Percentiles rank a stretch among this genome's conserved stretches.
Evolutionary conservation across 2,797 vertebrate species (phyloP).

Genomic region (Discoglossus pictus): DNA sequence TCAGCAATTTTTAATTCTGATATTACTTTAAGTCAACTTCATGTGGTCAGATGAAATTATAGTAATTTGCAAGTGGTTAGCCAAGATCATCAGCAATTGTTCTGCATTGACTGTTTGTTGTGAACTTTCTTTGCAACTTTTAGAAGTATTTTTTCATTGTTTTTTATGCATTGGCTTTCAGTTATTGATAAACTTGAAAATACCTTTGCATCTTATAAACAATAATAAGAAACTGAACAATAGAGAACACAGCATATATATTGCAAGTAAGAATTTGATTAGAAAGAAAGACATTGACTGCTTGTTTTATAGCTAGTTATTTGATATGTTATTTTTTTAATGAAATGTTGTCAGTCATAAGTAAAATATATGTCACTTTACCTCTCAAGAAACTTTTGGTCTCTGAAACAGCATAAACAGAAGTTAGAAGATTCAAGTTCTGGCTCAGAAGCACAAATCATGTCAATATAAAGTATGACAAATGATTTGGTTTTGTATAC

Average conservation of each 20-base stretch:
- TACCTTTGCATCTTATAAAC: slow-evolving; percentile 37
- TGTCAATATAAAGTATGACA: background rate
- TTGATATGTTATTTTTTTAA: slow-evolving; percentile 47
- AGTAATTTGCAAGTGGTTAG: too few species aligned
- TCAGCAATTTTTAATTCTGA: too few species aligned
- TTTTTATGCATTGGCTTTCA: slow-evolving; percentile 16
- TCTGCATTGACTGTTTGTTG: slow-evolving; percentile 14
- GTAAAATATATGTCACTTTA: slow-evolving; percentile 45
- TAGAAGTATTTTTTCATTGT: slow-evolving; percentile 1
- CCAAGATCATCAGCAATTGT: too few species aligned
- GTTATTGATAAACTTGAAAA: slow-evolving; percentile 19
- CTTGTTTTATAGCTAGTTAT: slow-evolving; percentile 31
- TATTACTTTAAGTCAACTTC: too few species aligned
- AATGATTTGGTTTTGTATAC: too few species aligned
- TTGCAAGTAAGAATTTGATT: slow-evolving; percentile 41
- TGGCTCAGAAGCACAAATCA: background rate
- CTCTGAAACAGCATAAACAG: slow-evolving; percentile 21
- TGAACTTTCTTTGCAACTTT: slow-evolving; percentile 14
- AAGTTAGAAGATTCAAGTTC: slow-evolving; percentile 10
- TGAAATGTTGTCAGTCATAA: slow-evolving; percentile 46
- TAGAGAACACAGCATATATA: slow-evolving; percentile 28
- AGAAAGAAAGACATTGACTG: slow-evolving; percentile 47
- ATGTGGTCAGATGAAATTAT: too few species aligned
- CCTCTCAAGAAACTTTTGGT: slow-evolving; percentile 25
- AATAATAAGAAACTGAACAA: slow-evolving; percentile 44